phyloP scores from a whole-genome alignment of 1,140 invertebrate species.

The Drosophila equinoxialis region DNA sequence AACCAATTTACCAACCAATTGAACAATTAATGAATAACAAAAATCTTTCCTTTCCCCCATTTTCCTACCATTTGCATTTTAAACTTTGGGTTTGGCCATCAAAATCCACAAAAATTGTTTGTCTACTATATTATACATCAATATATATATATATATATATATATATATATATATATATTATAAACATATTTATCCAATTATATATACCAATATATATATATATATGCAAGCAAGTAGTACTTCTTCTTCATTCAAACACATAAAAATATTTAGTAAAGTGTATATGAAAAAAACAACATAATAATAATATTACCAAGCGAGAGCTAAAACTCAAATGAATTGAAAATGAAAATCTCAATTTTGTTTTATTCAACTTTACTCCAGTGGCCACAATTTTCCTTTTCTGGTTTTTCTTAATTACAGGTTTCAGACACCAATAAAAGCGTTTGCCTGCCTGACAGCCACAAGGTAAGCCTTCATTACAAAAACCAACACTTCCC shows the following conservation, averaged over 20 bases:
- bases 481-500: conserved; percentile 26
- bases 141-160: conserved; percentile 1
- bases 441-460: conserved; percentile 83
- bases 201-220: conserved; percentile 9
- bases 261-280: not conserved
- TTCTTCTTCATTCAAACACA: conserved; percentile 8
- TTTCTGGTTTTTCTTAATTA: conserved; percentile 81
- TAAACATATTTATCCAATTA: conserved; percentile 28
- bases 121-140: conserved; percentile 10
- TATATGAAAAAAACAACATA: conserved; percentile 23
- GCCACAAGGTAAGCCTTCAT: conserved; percentile 81
- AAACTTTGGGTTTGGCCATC: conserved; percentile 10
- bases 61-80: conserved; percentile 10
- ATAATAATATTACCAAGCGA: conserved; percentile 28
- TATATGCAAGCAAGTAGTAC: conserved; percentile 38
- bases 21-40: conserved; percentile 7
- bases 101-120: conserved; percentile 21
- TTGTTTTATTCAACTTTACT: conserved; percentile 49
- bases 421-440: conserved; percentile 83
- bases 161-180: conserved; percentile 33
- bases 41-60: not conserved
- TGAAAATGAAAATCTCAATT: conserved; percentile 57
- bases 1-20: not conserved
- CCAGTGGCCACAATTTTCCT: conserved; percentile 78
- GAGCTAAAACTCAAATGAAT: conserved; percentile 40